Evolutionary conservation across 1,140 invertebrate species (phyloP).

Genomic region (Lordiphosa stackelbergi): DNA sequence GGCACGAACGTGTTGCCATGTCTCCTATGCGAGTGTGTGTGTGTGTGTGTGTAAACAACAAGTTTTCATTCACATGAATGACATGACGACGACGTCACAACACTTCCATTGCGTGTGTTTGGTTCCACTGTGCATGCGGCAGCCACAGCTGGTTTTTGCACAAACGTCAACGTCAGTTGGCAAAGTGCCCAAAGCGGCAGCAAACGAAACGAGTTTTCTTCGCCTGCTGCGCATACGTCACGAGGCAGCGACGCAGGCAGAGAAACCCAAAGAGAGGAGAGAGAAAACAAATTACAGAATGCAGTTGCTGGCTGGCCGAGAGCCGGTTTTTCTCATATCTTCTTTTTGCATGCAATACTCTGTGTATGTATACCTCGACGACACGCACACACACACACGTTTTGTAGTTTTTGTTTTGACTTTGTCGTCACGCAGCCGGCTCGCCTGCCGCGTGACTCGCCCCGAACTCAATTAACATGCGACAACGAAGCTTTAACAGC

Average conservation of each 20-base stretch:
- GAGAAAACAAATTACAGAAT: slow-evolving; percentile 33
- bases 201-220: slow-evolving; percentile 53
- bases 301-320: slow-evolving; percentile 32
- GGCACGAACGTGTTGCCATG: slow-evolving; percentile 51
- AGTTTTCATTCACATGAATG: slow-evolving; percentile 41
- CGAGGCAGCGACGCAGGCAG: slow-evolving; percentile 45
- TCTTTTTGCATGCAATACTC: slow-evolving; percentile 37
- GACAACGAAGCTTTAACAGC: slow-evolving; percentile 3
- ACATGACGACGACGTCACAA: slow-evolving; percentile 11
- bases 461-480: slow-evolving; percentile 39
- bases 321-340: slow-evolving; percentile 52
- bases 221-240: slow-evolving; percentile 66
- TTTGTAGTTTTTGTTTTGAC: slow-evolving; percentile 41
- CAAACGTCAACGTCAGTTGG: slow-evolving; percentile 49
- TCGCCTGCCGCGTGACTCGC: slow-evolving; percentile 42
- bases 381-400: not conserved
- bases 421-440: slow-evolving; percentile 47
- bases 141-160: slow-evolving; percentile 27
- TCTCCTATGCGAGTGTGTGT: slow-evolving; percentile 9
- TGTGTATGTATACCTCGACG: slow-evolving; percentile 28
- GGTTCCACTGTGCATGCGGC: slow-evolving; percentile 50
- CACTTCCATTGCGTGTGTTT: slow-evolving; percentile 34
- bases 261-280: slow-evolving; percentile 6
- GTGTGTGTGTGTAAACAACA: slow-evolving; percentile 37
- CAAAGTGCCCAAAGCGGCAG: slow-evolving; percentile 45